Base-by-base conservation (phyloP, 2,888 invertebrate genomes). In the Himalopsyche anomala region DNA sequence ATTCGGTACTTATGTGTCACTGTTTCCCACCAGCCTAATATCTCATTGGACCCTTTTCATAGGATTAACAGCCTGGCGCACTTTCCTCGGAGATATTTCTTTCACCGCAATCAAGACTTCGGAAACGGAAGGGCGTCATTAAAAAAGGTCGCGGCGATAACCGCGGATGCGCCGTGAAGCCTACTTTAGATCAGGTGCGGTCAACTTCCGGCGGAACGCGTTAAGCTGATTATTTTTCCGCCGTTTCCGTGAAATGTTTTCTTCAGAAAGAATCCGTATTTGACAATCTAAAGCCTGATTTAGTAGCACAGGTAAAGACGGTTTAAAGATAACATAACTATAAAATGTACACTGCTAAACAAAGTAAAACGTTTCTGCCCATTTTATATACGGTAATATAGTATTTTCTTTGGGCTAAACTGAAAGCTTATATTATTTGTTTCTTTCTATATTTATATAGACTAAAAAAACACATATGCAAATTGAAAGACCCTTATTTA, bases 121-220 rank as follows among this genome's bases (percentile, higher is more conserved):
- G 80, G 40, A 80, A 80, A 42, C 80, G 80, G 80, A 80, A 80
- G 80, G 80, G 40, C 80, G 42, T 42, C 80, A 80, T 80, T 80
- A 80, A 38, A 80, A 80, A 80, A 40, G 80, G 80, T 42, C 38
- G 80, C 62, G 62, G 19, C 8, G 62, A 62, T 62, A 62, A 62
- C 62, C 62, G 62, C 62, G 62, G 62, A 62, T 62, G 62, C 62
- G 62, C 62, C 28, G 28, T 28, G 62, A 62, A 62, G 62, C 62
- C 62, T 62, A 62, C 62, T 62, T 62, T 62, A 28, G 62, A 62
- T 62, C 62, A 62, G 62, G 62, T 28, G 62, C 62, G 62, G 62
- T 62, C 62, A 62, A 62, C 62, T 62, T 62, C 62, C 62, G 62
- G 19, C 62, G 62, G 62, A 62, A 62, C 62, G 19, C 62, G 62